Percentiles rank a stretch among this genome's conserved stretches.
Conservation (phyloP, 2,113 vertebrate genomes). For the Dasyprocta punctata region DNA sequence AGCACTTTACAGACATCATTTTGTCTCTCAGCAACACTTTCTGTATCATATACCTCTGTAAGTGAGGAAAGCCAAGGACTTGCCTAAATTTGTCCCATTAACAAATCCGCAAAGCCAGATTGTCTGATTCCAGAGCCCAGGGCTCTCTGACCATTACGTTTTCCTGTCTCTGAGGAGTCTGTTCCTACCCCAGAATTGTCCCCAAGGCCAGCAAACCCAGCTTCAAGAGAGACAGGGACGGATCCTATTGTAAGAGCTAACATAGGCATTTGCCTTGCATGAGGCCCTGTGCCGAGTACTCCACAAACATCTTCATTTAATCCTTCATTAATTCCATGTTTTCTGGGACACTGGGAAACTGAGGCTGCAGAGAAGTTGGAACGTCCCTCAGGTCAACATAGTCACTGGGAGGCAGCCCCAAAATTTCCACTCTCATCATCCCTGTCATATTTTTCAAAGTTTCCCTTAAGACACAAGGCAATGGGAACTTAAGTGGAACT, state of each 20-base stretch:
- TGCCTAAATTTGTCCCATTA: not conserved
- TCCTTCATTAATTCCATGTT: not conserved
- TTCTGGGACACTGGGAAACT: not conserved
- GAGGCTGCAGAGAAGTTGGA: not conserved
- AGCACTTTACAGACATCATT: not conserved
- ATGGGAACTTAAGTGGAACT: not conserved
- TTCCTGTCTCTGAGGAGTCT: not conserved
- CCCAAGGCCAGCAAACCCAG: not conserved
- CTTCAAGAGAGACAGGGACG: not conserved
- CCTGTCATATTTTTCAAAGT: too few relatives aligned
- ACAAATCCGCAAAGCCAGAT: not conserved
- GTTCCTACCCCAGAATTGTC: not conserved
- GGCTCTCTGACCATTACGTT: not conserved
- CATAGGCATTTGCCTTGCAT: rapidly evolving
- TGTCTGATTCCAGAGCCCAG: not conserved
- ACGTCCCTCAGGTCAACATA: not conserved
- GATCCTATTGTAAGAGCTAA: not conserved
- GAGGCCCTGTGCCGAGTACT: not conserved
- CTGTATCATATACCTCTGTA: not conserved
- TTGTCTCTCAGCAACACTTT: not conserved
- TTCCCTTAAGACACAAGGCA: not conserved
- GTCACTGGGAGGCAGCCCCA: not conserved
- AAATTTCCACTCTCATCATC: not conserved
- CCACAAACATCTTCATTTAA: not conserved
- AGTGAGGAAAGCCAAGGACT: not conserved